These are phyloP conservation scores for Anolis carolinensis DNA, from an alignment of 2,113 vertebrate genomes.

Conservation along the genomic window DNA sequence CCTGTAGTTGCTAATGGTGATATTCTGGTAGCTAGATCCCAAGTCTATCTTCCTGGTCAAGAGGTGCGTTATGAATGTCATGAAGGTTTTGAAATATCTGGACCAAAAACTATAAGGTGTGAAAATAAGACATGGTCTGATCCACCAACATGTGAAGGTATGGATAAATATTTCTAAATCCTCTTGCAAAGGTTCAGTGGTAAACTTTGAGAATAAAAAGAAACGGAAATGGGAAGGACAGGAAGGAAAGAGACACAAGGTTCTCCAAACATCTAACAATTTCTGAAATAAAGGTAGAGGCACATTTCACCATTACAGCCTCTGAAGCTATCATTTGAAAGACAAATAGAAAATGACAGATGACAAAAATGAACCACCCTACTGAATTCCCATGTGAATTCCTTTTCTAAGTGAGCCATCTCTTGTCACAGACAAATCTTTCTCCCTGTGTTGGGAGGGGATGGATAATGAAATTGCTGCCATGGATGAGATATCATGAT, in stretches of 20 bases:
- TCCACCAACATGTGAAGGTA: background rate
- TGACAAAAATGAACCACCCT: no score
- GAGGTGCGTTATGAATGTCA: background rate
- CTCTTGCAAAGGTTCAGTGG: background rate
- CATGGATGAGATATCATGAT: no score
- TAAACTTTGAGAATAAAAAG: background rate
- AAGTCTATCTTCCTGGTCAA: background rate
- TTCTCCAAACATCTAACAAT: background rate
- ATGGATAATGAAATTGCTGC: no score
- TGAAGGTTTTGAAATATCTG: background rate
- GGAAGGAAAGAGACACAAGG: background rate
- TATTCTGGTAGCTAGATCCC: background rate
- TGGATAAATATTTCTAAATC: background rate
- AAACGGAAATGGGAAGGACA: background rate
- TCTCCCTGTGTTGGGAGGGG: no score
- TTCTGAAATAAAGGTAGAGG: no score
- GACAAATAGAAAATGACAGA: no score
- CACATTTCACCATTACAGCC: no score
- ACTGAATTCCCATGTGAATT: no score
- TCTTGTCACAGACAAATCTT: no score
- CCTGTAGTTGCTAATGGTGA: background rate
- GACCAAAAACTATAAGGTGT: background rate
- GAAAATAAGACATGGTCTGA: background rate
- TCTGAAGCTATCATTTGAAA: no score
- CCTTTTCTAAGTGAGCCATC: no score